Base-by-base conservation (phyloP, 2,888 invertebrate species). In the Pachliopta kotzebuea region DNA sequence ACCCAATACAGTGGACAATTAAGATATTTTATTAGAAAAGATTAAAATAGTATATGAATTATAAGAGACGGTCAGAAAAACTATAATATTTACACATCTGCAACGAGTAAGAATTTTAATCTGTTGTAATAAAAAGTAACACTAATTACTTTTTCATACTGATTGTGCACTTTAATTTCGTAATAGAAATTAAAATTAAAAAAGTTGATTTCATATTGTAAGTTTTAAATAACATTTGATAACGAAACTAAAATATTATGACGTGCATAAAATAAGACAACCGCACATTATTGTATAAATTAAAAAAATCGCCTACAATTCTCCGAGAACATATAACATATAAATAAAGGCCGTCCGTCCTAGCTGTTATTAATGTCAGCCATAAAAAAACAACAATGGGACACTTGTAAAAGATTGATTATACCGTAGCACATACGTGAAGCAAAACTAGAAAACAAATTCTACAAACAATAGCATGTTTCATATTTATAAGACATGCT, bases 1-100 rank as follows among this genome's bases (percentile, higher is more conserved):
- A n/a, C 21, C 50, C 54, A 55, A 50, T 26, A 37, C 45, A 24
- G 63, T n/a, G n/a, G n/a, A 54, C n/a, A 26, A 24, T 55, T n/a
- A 52, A 18, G n/a, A 52, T 52, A 52, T 14, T 52, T 52, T 11
- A 52, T 14, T 52, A 14, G 50, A 52, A 52, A 6, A 11, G 1
- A 21, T 45, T 45, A n/a, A 45, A n/a, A 42, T n/a, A 45, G 7
- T 45, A n/a, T n/a, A 45, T 8, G 11, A 11, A 37, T 11, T 37
- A 11, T 37, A 37, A 14, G 4, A 37, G 37, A 11, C 14, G 11
- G 37, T 14, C 26, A 14, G 11, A 37, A 37, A 14, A 37, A 14
- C 14, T 37, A 37, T 37, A 14, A 11, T 37, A 9, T 37, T 37
- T 14, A 37, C 14, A 11, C 37, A 37, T 37, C 37, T 37, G 37